Evolutionary conservation across 2,888 invertebrate genomes (phyloP), one percentile per base, ranked within the genome.

Genomic region (Argyresthia albistria): DNA sequence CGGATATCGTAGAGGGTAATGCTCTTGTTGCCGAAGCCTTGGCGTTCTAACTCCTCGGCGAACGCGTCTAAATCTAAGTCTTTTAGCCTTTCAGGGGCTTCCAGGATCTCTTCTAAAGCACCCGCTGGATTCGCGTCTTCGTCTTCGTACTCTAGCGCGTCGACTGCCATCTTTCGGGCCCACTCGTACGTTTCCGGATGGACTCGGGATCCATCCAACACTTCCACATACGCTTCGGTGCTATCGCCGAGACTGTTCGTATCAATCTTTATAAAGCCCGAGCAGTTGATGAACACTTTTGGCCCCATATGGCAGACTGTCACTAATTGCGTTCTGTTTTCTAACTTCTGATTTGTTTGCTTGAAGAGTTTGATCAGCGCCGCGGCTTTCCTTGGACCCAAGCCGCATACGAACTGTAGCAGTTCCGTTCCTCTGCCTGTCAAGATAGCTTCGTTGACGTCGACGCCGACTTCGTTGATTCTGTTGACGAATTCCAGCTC

Each of bases 151-250:
- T 99, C 99, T 48, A 99, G 84, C 0, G 99, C 99, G 79, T 99
- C 99, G 0, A 99, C 98, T 0, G 99, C 99, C 99, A 99, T 99
- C 84, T 99, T 99, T 43, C 99, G 89, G 0, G 99, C 99, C 99
- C 99, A 99, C 70, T 99, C 99, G 76, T 99, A 99, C 0, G 98
- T 97, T 86, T 99, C 99, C 0, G 99, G 99, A 84, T 99, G 99
- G 0, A 99, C 98, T 62, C 99, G 90, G 0, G 99, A 98, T 0
- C 98, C 98, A 70, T 99, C 99, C 52, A 99, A 84, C 1, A 98
- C 97, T 86, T 98, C 95, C 0, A 98, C 96, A 66, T 97, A 98
- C 0, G 96, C 95, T 69, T 98, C 97, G 0, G 97, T 97, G 69
- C 96, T 93, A 66, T 98, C 97, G 1, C 97, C 97, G 47, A 98